A percentile compares a stretch with the other conserved stretches of the same genome.
Evolutionary conservation across 2,113 vertebrate species (phyloP).

Genomic region (Sialia sialis): DNA sequence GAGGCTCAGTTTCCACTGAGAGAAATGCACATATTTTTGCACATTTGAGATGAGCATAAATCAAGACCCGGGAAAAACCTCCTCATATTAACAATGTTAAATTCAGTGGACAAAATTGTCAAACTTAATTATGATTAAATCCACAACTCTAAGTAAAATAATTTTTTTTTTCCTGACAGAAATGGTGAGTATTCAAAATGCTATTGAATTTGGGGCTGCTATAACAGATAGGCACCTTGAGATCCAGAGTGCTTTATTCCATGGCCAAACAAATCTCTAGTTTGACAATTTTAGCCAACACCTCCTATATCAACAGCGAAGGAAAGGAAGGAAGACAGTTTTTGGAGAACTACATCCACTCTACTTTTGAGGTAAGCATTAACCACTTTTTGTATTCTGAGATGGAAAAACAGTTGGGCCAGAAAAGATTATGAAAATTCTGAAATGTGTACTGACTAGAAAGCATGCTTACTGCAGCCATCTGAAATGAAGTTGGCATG

Average conservation of each 20-base stretch:
- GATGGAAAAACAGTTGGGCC: neutral
- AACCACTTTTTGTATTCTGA: neutral
- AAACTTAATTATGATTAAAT: neutral
- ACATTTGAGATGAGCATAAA: neutral
- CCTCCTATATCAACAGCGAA: neutral
- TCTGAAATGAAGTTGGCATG: neutral
- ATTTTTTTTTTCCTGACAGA: neutral
- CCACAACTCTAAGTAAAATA: neutral
- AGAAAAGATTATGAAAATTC: neutral
- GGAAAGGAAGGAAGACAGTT: neutral
- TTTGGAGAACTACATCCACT: neutral
- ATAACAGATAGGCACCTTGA: neutral
- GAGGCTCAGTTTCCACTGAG: constrained; percentile 20
- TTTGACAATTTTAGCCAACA: constrained; percentile 19
- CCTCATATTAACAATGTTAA: neutral
- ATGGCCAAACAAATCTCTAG: neutral
- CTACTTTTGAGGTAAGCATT: neutral
- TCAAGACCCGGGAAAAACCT: neutral
- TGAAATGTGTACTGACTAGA: neutral
- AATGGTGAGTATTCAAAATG: neutral
- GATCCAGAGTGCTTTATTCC: neutral
- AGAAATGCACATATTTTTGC: constrained; percentile 43
- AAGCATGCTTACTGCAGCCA: neutral
- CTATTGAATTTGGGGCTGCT: neutral
- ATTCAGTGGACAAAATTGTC: neutral